Percentiles rank a stretch among this genome's conserved stretches.
Evolutionary conservation across 2,113 vertebrate species (phyloP).

Genomic region (Reinhardtius hippoglossoides): DNA sequence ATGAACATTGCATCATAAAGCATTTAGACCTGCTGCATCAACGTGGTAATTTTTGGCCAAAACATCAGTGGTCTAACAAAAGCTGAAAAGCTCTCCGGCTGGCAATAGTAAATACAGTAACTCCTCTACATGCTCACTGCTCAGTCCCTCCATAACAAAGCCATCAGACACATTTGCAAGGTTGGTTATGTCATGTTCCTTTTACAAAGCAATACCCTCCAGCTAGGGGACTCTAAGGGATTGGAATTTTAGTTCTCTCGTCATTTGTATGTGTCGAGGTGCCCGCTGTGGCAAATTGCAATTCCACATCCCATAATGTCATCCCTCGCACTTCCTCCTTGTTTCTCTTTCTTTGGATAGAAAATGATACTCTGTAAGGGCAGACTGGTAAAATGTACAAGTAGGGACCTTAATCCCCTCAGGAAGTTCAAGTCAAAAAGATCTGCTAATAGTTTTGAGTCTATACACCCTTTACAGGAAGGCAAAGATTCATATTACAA

Average conservation of each 20-base stretch:
- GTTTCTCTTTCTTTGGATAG: conserved; percentile 62
- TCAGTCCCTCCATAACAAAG: conserved; percentile 69
- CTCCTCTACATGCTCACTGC: conserved; percentile 37
- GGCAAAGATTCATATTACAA: conserved; percentile 21
- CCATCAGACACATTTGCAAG: conserved; percentile 79
- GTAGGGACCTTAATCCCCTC: conserved; percentile 51
- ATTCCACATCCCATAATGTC: conserved; percentile 78
- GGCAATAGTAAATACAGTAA: conserved; percentile 38
- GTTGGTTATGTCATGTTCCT: conserved; percentile 79
- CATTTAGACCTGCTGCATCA: conserved; percentile 3
- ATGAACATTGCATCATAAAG: conserved; percentile 37
- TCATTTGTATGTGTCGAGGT: conserved; percentile 81
- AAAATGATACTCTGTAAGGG: conserved; percentile 64
- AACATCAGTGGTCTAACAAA: conserved; percentile 37
- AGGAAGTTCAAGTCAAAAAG: conserved; percentile 48
- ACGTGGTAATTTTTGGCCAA: conserved; percentile 2
- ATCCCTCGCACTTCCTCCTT: conserved; percentile 65
- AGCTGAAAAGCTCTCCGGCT: conserved; percentile 17
- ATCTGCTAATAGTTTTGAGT: conserved; percentile 43
- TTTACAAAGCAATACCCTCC: conserved; percentile 77
- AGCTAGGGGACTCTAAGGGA: conserved; percentile 73
- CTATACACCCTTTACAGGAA: conserved; percentile 26
- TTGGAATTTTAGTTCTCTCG: conserved; percentile 69
- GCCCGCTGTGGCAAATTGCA: conserved; percentile 74
- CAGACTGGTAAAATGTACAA: conserved; percentile 48